Evolutionary conservation across 1,140 invertebrate species (phyloP), one percentile per base, ranked within the genome.

Genomic region (Camponotus floridanus): DNA sequence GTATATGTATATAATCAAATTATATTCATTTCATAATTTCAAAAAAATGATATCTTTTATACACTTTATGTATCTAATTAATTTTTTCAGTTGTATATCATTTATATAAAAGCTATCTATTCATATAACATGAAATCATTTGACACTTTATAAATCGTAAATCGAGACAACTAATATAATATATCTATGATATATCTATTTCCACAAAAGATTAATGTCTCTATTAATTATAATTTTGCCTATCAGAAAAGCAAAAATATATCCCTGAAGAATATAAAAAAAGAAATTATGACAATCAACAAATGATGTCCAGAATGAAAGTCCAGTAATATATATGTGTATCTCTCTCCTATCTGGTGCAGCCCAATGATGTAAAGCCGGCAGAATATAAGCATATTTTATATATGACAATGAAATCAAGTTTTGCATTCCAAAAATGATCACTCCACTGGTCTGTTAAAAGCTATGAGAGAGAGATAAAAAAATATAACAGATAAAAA

Each of bases 391-490:
- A 87, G 90, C 89, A 55, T 33, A 83, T 85, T 73, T 90, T 64
- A 33, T 61, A 51, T 51, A 87, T 88, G 85, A 85, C 33, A 55
- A 91, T 88, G 87, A 88, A 57, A 36, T 80, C 36, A 33, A 86
- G 68, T 85, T 86, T 88, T 85, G 80, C 76, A 61, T 87, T 87
- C 74, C 68, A 86, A 57, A 80, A 73, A 74, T 91, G 87, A 91
- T 88, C 85, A 86, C 64, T 89, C 87, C 91, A 86, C 33, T 85
- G 87, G 65, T 83, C 68, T 78, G 80, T 91, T 91, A 85, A 92
- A 91, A 93, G 90, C 91, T 93, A 91, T 87, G 86, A 81, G 86
- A 88, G 87, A 87, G n/a, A n/a, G n/a, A 80, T 87, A 86, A 83
- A 42, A 42, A 57, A 61, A 71, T 90, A 91, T 80, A 91, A 73